phyloP scores from a whole-genome alignment of 2,888 invertebrate species.

The Latrodectus hesperus region DNA sequence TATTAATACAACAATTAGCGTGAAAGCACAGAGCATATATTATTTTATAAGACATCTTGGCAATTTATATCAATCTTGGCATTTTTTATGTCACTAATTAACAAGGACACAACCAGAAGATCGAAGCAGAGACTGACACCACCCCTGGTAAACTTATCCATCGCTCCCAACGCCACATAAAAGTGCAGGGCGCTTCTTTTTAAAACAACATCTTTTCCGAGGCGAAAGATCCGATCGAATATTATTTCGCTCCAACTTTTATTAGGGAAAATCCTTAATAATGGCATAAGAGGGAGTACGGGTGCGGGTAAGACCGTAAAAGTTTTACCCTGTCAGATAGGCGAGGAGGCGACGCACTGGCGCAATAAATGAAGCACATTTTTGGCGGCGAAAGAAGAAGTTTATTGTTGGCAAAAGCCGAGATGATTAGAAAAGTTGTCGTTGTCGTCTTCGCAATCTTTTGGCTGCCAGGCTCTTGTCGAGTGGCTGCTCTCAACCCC shows the following conservation, averaged over 20 bases:
- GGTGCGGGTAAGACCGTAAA: constrained; percentile 13
- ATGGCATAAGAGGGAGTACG: constrained; percentile 1
- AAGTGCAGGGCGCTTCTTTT: not conserved
- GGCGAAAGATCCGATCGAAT: constrained; percentile 29
- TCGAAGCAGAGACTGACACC: no score
- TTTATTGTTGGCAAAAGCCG: constrained; percentile 47
- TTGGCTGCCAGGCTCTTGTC: not conserved
- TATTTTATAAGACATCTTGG: no score
- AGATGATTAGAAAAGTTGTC: constrained; percentile 63
- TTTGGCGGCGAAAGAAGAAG: constrained; percentile 22
- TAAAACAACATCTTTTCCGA: constrained; percentile 20
- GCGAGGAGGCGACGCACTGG: constrained; percentile 1
- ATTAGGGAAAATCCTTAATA: constrained; percentile 58
- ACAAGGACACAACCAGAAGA: no score
- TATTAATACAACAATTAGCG: no score
- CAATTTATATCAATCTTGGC: no score
- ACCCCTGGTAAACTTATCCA: not conserved
- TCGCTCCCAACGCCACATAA: not conserved
- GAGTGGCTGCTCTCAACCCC: not conserved
- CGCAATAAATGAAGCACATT: constrained; percentile 46
- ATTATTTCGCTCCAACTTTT: constrained; percentile 55
- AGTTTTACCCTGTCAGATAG: constrained; percentile 14
- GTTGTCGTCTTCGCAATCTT: constrained; percentile 15
- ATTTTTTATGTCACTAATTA: no score
- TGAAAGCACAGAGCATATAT: no score